Evolutionary conservation across 1,140 invertebrate species (phyloP).

Genomic region (Eciton burchellii): DNA sequence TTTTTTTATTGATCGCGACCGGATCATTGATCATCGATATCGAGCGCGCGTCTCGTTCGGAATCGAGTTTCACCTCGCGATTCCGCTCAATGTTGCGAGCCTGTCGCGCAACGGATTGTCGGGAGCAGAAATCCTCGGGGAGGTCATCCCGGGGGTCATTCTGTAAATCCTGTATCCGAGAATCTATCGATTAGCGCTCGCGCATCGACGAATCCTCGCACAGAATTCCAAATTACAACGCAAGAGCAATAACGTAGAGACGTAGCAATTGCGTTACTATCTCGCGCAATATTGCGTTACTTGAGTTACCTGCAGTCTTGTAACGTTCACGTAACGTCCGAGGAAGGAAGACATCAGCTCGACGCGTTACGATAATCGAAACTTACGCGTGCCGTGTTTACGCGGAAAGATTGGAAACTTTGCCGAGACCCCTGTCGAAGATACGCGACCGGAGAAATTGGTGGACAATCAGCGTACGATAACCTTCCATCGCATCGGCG

Average conservation of each 20-base stretch:
- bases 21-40: neutral
- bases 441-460: constrained; percentile 57
- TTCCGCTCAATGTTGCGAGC: constrained; percentile 2
- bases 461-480: constrained; percentile 43
- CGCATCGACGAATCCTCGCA: neutral
- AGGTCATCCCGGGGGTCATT: neutral
- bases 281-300: constrained; percentile 22
- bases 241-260: constrained; percentile 8
- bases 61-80: neutral
- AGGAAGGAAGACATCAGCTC: neutral
- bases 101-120: neutral
- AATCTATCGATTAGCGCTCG: neutral
- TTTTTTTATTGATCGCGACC: constrained; percentile 4
- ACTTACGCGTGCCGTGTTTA: constrained; percentile 38
- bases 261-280: neutral
- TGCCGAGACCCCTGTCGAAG: constrained; percentile 7
- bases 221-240: neutral
- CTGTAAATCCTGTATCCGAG: neutral
- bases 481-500: constrained; percentile 55
- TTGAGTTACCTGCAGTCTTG: neutral
- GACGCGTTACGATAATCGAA: neutral
- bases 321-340: too few relatives aligned
- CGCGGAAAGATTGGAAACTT: constrained; percentile 45
- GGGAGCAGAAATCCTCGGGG: neutral
- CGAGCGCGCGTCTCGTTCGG: neutral